Evolutionary conservation across 2,888 invertebrate genomes (phyloP).

Genomic region (Hololepta plana): DNA sequence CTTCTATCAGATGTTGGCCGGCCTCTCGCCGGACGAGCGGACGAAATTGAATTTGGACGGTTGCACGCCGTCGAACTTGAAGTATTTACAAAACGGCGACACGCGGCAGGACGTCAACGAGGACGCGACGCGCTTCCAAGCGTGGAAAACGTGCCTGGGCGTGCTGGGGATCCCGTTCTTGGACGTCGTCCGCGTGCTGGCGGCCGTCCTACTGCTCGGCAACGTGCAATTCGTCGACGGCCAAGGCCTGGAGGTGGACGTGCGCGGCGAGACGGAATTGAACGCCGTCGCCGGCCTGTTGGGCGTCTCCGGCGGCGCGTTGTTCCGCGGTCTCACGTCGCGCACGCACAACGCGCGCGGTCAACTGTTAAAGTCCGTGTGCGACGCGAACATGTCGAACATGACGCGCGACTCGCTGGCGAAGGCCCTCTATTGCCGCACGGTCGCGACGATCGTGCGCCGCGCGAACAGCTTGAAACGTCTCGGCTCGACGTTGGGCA

Average conservation of each 20-base stretch:
- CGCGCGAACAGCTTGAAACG: conserved; percentile 83
- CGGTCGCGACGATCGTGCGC: conserved; percentile 83
- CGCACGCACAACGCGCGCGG: conserved; percentile 63
- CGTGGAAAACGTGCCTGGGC: conserved; percentile 83
- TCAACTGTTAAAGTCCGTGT: conserved; percentile 61
- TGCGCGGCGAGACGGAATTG: conserved; percentile 66
- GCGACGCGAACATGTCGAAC: conserved; percentile 74
- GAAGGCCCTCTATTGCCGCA: conserved; percentile 84
- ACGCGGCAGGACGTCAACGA: conserved; percentile 52
- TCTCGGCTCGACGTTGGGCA: conserved; percentile 61
- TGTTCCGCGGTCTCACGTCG: conserved; percentile 68
- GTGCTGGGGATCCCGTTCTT: conserved; percentile 85
- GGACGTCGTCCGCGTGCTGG: conserved; percentile 81
- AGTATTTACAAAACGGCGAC: conserved; percentile 63
- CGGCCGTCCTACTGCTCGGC: conserved; percentile 78
- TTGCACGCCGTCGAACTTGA: conserved; percentile 61
- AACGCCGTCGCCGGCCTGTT: conserved; percentile 73
- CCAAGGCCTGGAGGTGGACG: conserved; percentile 55
- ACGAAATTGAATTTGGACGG: conserved; percentile 76
- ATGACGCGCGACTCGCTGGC: conserved; percentile 79
- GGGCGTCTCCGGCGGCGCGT: conserved; percentile 54
- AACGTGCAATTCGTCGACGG: conserved; percentile 82
- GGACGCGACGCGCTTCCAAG: conserved; percentile 57
- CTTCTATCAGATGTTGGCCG: conserved; percentile 90
- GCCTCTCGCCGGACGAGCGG: conserved; percentile 70